These are phyloP conservation scores for Agrotis ipsilon DNA, from an alignment of 2,888 invertebrate species.

Conservation along the genomic window DNA sequence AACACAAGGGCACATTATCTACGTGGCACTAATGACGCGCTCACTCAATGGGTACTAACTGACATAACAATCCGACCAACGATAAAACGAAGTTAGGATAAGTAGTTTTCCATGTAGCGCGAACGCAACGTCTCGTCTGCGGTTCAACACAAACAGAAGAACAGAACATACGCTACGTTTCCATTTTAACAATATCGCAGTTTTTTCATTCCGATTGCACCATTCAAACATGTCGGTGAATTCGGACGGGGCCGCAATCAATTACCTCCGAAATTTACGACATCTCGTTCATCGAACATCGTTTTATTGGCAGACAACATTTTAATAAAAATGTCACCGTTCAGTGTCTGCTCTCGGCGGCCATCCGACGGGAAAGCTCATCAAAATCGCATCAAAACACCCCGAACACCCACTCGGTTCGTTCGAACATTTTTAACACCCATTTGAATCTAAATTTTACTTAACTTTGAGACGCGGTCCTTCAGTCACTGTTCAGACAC, in stretches of 20 bases:
- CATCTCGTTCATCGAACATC: conserved; percentile 77
- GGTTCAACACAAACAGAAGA: conserved; percentile 68
- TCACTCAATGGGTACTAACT: conserved; percentile 77
- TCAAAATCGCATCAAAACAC: conserved; percentile 85
- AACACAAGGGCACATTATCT: conserved; percentile 68
- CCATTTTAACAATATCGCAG: conserved; percentile 67
- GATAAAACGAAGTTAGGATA: conserved; percentile 87
- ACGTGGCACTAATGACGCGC: conserved; percentile 75
- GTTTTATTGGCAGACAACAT: conserved; percentile 76
- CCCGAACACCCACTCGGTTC: conserved; percentile 78
- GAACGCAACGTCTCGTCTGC: conserved; percentile 76
- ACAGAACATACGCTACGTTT: conserved; percentile 59
- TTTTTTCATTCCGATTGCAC: conserved; percentile 72
- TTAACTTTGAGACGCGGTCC: conserved; percentile 75
- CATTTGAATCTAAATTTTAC: conserved; percentile 84
- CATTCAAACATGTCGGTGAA: conserved; percentile 63
- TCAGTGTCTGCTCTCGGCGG: conserved; percentile 58
- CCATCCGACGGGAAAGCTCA: conserved; percentile 74
- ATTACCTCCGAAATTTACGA: conserved; percentile 79
- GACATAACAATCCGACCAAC: conserved; percentile 85
- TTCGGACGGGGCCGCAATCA: conserved; percentile 73
- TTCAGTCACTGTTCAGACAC: conserved; percentile 66
- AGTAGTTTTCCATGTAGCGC: conserved; percentile 89
- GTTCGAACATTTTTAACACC: conserved; percentile 83
- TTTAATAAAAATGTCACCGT: conserved; percentile 82